Evolutionary conservation across 2,888 invertebrate genomes (phyloP).

Genomic region (Operophtera brumata): DNA sequence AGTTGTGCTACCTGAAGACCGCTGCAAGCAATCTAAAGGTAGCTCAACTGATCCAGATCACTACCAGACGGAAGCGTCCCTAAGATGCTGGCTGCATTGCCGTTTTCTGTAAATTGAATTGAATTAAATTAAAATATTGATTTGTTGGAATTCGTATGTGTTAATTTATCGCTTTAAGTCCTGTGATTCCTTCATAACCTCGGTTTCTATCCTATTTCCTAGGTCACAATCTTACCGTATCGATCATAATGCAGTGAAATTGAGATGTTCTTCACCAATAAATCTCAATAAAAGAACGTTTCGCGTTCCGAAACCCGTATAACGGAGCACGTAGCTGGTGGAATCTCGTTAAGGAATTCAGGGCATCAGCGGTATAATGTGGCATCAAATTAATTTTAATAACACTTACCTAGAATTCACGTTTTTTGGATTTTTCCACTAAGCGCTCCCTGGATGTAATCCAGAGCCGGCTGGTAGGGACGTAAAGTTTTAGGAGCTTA

Average conservation of each 20-base stretch:
- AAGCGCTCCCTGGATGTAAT: constrained; percentile 12
- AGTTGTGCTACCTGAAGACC: too few relatives aligned
- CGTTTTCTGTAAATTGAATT: too few relatives aligned
- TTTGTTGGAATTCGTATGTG: too few relatives aligned
- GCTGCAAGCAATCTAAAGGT: too few relatives aligned
- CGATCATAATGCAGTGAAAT: not conserved
- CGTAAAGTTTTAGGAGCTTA: constrained; percentile 12
- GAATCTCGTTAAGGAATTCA: constrained; percentile 47
- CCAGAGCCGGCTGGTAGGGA: constrained; percentile 2
- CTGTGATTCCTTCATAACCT: too few relatives aligned
- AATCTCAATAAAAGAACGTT: constrained; percentile 9
- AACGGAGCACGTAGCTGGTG: constrained; percentile 6
- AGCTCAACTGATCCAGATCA: too few relatives aligned
- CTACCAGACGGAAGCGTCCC: too few relatives aligned
- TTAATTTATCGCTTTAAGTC: too few relatives aligned
- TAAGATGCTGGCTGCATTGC: too few relatives aligned
- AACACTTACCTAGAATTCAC: constrained; percentile 30
- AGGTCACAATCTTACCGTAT: not conserved
- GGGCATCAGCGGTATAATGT: constrained; percentile 34
- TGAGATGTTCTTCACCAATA: not conserved
- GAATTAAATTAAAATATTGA: too few relatives aligned
- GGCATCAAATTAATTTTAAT: constrained; percentile 49
- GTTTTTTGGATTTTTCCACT: constrained; percentile 23
- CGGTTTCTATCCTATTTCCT: too few relatives aligned
- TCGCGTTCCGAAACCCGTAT: constrained; percentile 1